Evolutionary conservation across 2,797 vertebrate genomes (phyloP).

Genomic region (Sphenodon punctatus): DNA sequence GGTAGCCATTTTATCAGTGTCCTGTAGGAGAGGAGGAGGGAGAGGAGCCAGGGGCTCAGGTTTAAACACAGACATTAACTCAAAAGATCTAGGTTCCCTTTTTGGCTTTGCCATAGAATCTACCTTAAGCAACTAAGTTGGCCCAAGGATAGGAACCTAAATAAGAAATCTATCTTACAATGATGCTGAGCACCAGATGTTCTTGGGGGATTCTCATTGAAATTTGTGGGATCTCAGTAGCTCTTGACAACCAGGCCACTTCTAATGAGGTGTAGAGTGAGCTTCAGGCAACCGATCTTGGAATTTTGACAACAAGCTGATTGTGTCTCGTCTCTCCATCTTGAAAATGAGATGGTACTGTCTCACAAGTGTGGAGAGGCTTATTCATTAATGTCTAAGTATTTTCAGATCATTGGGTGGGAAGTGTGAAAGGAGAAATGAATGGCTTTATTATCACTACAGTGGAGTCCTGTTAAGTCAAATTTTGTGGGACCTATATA

Average conservation of each 20-base stretch:
- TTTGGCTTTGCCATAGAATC: background rate
- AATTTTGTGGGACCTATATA: too few relatives aligned
- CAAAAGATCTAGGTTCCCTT: background rate
- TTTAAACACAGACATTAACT: background rate
- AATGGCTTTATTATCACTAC: background rate
- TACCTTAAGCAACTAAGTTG: background rate
- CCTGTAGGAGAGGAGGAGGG: background rate
- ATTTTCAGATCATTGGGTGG: background rate
- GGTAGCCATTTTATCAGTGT: background rate
- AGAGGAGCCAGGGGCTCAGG: slow-evolving; percentile 7
- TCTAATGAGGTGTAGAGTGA: background rate
- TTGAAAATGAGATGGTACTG: background rate
- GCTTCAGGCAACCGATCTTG: background rate
- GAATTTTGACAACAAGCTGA: too few relatives aligned
- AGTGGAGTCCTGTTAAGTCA: too few relatives aligned
- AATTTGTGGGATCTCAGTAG: too few relatives aligned
- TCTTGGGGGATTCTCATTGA: background rate
- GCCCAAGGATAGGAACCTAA: background rate
- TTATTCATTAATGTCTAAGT: background rate
- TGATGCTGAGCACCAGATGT: background rate
- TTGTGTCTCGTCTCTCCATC: too few relatives aligned
- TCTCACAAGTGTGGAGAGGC: background rate
- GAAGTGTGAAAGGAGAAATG: background rate
- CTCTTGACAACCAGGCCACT: background rate
- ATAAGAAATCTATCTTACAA: background rate